Evolutionary conservation across 2,113 vertebrate species (phyloP).

Genomic region (Epinephelus moara): DNA sequence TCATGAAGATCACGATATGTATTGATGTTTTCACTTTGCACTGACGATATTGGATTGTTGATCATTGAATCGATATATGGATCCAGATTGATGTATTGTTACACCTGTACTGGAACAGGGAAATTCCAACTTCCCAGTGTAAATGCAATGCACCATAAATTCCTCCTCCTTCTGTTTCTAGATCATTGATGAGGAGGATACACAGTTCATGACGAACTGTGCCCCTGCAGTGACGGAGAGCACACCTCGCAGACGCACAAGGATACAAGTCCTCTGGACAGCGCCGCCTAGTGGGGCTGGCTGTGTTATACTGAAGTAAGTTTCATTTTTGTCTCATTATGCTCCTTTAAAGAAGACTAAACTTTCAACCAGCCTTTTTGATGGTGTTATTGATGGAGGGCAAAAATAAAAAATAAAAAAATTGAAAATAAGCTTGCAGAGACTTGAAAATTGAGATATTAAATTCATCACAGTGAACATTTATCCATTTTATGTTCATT

Average conservation of each 20-base stretch:
- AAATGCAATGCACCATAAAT: neutral
- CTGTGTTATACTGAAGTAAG: slow-evolving; percentile 94
- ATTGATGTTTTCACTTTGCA: too few relatives aligned
- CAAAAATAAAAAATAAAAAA: neutral
- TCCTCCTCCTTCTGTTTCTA: slow-evolving; percentile 58
- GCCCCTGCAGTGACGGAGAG: slow-evolving; percentile 95
- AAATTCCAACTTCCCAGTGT: too few relatives aligned
- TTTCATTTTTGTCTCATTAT: slow-evolving; percentile 8
- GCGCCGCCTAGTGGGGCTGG: slow-evolving; percentile 90
- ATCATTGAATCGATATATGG: too few relatives aligned
- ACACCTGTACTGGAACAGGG: too few relatives aligned
- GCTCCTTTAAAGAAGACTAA: neutral
- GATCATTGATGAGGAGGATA: slow-evolving; percentile 97
- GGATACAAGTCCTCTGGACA: slow-evolving; percentile 96
- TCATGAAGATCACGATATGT: too few relatives aligned
- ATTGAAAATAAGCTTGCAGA: neutral
- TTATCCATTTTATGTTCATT: too few relatives aligned
- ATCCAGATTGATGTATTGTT: too few relatives aligned
- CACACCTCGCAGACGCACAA: slow-evolving; percentile 91
- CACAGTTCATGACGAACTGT: slow-evolving; percentile 97
- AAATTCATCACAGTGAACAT: neutral
- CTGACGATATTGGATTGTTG: too few relatives aligned
- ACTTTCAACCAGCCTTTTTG: neutral
- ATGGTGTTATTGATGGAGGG: neutral
- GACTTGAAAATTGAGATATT: neutral